Evolutionary conservation across 2,113 vertebrate genomes (phyloP).

Genomic region (Phrynocephalus versicolor): DNA sequence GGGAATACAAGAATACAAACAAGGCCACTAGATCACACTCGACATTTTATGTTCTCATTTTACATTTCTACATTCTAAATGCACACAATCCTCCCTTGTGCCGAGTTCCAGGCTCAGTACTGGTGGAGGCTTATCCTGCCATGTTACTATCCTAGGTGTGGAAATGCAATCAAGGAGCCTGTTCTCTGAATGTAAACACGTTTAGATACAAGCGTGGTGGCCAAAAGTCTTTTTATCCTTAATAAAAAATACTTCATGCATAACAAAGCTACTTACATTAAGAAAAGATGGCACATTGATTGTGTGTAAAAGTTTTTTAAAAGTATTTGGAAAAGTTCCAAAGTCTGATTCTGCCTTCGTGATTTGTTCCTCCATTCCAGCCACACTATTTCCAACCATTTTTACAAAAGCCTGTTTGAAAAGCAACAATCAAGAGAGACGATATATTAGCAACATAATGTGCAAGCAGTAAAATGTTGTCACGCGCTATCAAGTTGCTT

Average conservation of each 20-base stretch:
- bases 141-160: neutral
- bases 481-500: no score
- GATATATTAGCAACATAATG: neutral
- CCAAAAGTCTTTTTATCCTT: neutral
- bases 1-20: neutral
- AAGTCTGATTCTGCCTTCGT: constrained; percentile 87
- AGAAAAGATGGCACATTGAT: constrained; percentile 86
- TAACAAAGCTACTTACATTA: constrained; percentile 71
- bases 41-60: neutral
- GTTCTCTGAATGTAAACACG: neutral
- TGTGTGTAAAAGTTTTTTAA: constrained; percentile 88
- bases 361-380: constrained; percentile 88
- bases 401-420: constrained; percentile 85
- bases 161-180: neutral
- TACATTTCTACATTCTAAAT: neutral
- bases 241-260: neutral
- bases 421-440: neutral
- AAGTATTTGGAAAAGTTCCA: constrained; percentile 84
- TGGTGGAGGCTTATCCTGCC: neutral
- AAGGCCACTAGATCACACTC: no score
- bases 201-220: neutral
- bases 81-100: neutral
- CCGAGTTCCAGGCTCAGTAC: neutral
- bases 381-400: constrained; percentile 85
- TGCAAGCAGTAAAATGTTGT: neutral